Evolutionary conservation across 2,888 invertebrate species (phyloP).

Genomic region (Melangyna quadrimaculata): DNA sequence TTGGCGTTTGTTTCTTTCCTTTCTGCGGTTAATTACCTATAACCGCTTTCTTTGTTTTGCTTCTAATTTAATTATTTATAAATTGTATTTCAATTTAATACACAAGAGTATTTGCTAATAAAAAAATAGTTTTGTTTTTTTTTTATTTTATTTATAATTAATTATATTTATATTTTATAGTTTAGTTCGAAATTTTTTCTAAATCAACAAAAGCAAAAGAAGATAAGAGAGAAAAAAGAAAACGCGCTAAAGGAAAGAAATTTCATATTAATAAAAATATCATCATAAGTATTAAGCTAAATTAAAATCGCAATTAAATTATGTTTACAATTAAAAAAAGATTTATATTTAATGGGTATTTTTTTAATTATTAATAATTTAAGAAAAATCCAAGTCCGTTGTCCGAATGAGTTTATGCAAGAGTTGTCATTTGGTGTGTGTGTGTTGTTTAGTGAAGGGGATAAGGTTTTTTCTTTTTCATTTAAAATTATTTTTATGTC

Average conservation of each 20-base stretch:
- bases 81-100: conserved; percentile 53
- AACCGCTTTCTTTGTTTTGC: conserved; percentile 38
- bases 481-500: conserved; percentile 29
- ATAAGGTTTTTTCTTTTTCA: conserved; percentile 4
- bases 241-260: conserved; percentile 22
- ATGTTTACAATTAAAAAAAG: conserved; percentile 15
- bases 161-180: conserved; percentile 29
- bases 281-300: conserved; percentile 42
- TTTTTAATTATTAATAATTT: conserved; percentile 45
- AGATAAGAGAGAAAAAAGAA: conserved; percentile 10
- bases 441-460: not conserved
- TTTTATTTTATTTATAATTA: conserved; percentile 31
- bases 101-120: conserved; percentile 67
- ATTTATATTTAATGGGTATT: conserved; percentile 28
- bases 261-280: conserved; percentile 13
- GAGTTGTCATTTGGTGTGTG: conserved; percentile 52
- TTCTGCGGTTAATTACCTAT: conserved; percentile 16
- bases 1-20: conserved; percentile 47
- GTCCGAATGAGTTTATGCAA: conserved; percentile 64
- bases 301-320: conserved; percentile 48
- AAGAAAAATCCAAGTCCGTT: conserved; percentile 60
- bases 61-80: conserved; percentile 53
- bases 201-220: conserved; percentile 46
- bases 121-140: conserved; percentile 67
- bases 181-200: conserved; percentile 52